Evolutionary conservation across 2,113 vertebrate species (phyloP).

Genomic region (Danio rerio): GRCz12tu NC_133197.1:32216501-32217000

Average conservation of each 20-base stretch:
- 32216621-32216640: neutral
- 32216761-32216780: conserved; percentile 10
- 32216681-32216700: neutral
- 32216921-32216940: conserved; percentile 1
- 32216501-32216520: no score
- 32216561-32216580: no score
- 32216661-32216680: neutral
- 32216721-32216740: neutral
- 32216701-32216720: neutral
- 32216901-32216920: conserved; percentile 3
- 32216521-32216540: no score
- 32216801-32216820: conserved; percentile 60
- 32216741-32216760: neutral
- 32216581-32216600: no score
- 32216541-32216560: no score
- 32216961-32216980: neutral
- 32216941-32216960: neutral
- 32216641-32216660: no score
- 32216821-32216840: conserved; percentile 20
- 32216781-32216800: conserved; percentile 56
- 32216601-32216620: neutral
- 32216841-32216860: neutral
- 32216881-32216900: conserved; percentile 41
- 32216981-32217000: neutral
- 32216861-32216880: conserved; percentile 51